A percentile compares a stretch with the other conserved stretches of the same genome.
Evolutionary conservation across 2,113 vertebrate species (phyloP).

Genomic region (Thamnophis sirtalis): DNA sequence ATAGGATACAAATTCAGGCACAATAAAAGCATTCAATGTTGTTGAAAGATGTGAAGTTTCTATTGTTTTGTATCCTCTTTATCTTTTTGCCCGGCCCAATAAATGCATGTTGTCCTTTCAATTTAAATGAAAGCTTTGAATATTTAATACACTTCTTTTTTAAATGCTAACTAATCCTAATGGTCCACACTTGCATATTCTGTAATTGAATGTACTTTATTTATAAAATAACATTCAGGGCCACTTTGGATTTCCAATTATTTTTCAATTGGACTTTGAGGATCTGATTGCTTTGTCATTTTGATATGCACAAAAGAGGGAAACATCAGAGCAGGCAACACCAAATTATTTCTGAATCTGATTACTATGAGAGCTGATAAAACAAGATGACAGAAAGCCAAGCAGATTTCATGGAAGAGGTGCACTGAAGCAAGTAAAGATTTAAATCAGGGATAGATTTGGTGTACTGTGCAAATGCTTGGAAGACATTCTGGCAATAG

Average conservation of each 20-base stretch:
- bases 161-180: constrained; percentile 47
- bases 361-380: constrained; percentile 36
- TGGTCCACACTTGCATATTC: constrained; percentile 45
- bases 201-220: constrained; percentile 63
- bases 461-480: not conserved
- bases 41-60: constrained; percentile 17
- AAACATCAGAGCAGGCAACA: constrained; percentile 61
- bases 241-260: constrained; percentile 73
- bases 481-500: not conserved
- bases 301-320: constrained; percentile 52
- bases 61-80: constrained; percentile 19
- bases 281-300: constrained; percentile 63
- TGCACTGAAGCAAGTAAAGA: constrained; percentile 22
- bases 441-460: not conserved
- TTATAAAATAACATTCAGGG: constrained; percentile 69
- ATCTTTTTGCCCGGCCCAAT: constrained; percentile 30
- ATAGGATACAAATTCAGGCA: not conserved
- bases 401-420: constrained; percentile 38
- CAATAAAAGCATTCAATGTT: not conserved
- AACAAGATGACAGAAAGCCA: constrained; percentile 41
- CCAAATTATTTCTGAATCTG: constrained; percentile 58
- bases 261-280: constrained; percentile 65
- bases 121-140: constrained; percentile 28
- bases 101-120: constrained; percentile 8
- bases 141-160: constrained; percentile 24